Evolutionary conservation across 2,113 vertebrate genomes (phyloP).

Genomic region (Phalacrocorax brasilianus): DNA sequence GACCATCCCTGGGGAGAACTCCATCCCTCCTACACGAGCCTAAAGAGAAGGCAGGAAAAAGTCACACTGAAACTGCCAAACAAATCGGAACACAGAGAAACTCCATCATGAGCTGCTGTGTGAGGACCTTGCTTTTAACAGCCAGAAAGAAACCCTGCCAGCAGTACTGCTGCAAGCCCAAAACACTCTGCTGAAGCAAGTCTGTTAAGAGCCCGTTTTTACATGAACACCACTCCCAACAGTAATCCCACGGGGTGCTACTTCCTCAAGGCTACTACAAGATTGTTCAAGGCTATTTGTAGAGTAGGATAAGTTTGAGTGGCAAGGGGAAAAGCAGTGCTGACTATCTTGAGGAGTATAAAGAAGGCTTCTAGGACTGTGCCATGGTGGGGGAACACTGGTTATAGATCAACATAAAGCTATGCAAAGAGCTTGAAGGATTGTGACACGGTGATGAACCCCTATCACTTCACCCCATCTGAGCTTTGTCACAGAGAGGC

Average conservation of each 20-base stretch:
- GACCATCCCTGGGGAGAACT: constrained; percentile 94
- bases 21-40: constrained; percentile 95
- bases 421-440: background rate
- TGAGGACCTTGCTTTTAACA: background rate
- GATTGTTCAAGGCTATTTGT: background rate
- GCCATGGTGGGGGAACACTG: background rate
- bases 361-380: background rate
- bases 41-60: constrained; percentile 30
- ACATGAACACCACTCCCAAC: background rate
- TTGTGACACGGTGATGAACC: background rate
- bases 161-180: fast-evolving
- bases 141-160: background rate
- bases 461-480: background rate
- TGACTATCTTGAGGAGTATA: background rate
- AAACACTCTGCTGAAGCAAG: background rate
- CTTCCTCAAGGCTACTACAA: background rate
- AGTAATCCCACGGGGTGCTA: background rate
- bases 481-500: background rate
- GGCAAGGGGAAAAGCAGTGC: background rate
- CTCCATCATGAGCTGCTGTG: background rate
- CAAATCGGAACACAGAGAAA: background rate
- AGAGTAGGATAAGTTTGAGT: background rate
- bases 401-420: background rate
- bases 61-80: fast-evolving
- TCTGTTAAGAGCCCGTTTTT: background rate